Conservation (phyloP, 1,140 invertebrate species). For the Pinna nobilis region DNA sequence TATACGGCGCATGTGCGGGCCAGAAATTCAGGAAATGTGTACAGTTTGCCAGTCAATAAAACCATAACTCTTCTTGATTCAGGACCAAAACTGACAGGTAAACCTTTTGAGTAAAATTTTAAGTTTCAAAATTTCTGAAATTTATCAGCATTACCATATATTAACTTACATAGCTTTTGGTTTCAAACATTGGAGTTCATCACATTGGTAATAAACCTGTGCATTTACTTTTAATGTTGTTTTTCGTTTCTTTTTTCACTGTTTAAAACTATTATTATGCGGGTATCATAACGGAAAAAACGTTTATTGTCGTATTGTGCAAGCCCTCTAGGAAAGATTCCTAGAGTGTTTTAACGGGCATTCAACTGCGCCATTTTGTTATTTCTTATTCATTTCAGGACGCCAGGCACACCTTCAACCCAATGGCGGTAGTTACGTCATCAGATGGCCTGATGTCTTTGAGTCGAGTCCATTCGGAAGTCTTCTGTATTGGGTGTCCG, state of each 20-base stretch:
- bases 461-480: neutral
- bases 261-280: too few relatives aligned
- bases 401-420: neutral
- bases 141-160: too few relatives aligned
- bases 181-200: neutral
- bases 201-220: too few relatives aligned
- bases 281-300: too few relatives aligned
- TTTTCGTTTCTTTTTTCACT: too few relatives aligned
- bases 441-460: slow-evolving; percentile 6
- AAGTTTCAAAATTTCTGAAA: neutral
- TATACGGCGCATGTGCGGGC: neutral
- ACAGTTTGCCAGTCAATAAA: neutral
- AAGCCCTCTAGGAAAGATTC: too few relatives aligned
- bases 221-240: too few relatives aligned
- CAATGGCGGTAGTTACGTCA: neutral
- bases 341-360: too few relatives aligned
- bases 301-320: too few relatives aligned
- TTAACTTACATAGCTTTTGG: neutral
- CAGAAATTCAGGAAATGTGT: neutral
- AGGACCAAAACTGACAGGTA: neutral
- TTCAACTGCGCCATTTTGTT: neutral
- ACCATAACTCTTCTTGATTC: neutral
- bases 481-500: neutral
- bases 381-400: neutral
- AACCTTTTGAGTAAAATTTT: too few relatives aligned